These are phyloP conservation scores for Myrmecophaga tridactyla DNA, from an alignment of 2,113 vertebrate genomes.

Conservation along the genomic window DNA sequence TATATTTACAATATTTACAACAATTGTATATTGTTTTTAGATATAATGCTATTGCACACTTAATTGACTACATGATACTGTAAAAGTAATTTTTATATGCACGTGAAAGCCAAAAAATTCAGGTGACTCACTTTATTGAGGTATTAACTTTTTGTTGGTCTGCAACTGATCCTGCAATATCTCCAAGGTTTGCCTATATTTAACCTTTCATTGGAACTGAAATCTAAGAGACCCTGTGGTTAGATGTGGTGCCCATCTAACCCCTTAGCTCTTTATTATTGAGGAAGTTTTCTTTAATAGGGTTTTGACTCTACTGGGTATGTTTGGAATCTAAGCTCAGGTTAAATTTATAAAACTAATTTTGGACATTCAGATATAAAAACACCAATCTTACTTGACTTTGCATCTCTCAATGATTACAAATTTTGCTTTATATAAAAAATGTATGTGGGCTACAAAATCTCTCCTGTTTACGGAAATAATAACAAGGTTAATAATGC, in stretches of 20 bases:
- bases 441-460: not conserved
- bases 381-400: not conserved
- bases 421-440: not conserved
- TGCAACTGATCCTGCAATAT: too few species aligned
- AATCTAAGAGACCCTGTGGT: not conserved
- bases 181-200: too few species aligned
- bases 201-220: not conserved
- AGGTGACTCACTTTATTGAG: too few species aligned
- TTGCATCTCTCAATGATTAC: not conserved
- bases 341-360: not conserved
- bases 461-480: not conserved
- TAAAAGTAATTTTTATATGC: too few species aligned
- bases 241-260: not conserved
- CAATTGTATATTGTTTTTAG: too few species aligned
- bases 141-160: too few species aligned
- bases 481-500: not conserved
- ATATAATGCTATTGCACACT: too few species aligned
- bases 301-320: not conserved
- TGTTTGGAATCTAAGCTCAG: not conserved
- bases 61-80: too few species aligned
- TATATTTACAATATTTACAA: too few species aligned
- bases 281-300: not conserved
- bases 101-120: too few species aligned
- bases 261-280: not conserved
- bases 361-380: not conserved